These are phyloP conservation scores for Rosalia funebris DNA, from an alignment of 2,888 invertebrate genomes.

Conservation along the genomic window DNA sequence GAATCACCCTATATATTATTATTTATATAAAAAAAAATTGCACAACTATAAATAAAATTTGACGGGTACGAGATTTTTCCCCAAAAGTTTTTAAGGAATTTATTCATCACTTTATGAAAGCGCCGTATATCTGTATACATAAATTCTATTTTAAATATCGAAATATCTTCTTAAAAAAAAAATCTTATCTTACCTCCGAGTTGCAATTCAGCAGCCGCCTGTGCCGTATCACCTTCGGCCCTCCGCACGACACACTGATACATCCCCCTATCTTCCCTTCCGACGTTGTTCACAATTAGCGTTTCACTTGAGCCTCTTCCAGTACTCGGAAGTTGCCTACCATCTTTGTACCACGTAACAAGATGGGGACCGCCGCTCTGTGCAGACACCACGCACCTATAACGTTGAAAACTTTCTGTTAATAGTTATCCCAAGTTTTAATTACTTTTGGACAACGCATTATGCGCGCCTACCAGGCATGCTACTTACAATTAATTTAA, in stretches of 20 bases:
- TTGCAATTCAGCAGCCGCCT: constrained; percentile 79
- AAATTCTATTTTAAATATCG: too few relatives aligned
- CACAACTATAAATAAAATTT: too few relatives aligned
- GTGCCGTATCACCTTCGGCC: constrained; percentile 78
- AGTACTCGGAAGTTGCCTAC: constrained; percentile 73
- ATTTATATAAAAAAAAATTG: too few relatives aligned
- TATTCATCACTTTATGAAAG: too few relatives aligned
- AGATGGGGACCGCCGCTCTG: constrained; percentile 66
- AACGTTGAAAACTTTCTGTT: constrained; percentile 56
- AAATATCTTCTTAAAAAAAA: background rate
- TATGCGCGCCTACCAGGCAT: too few relatives aligned
- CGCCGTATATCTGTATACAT: too few relatives aligned
- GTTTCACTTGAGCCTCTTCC: constrained; percentile 73
- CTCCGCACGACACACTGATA: constrained; percentile 79
- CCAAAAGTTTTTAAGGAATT: too few relatives aligned
- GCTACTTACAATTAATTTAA: too few relatives aligned
- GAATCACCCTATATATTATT: too few relatives aligned
- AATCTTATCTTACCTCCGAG: constrained; percentile 68
- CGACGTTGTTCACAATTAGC: constrained; percentile 73
- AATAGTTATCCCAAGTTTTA: too few relatives aligned
- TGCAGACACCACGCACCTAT: constrained; percentile 70
- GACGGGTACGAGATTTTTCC: too few relatives aligned
- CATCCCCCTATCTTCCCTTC: constrained; percentile 79
- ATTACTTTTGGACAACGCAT: too few relatives aligned
- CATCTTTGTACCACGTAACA: constrained; percentile 72